Percentiles rank a stretch among this genome's conserved stretches.
These are phyloP conservation scores for Dascyllus trimaculatus DNA, from an alignment of 2,113 vertebrate genomes.

Conservation along the genomic window DNA sequence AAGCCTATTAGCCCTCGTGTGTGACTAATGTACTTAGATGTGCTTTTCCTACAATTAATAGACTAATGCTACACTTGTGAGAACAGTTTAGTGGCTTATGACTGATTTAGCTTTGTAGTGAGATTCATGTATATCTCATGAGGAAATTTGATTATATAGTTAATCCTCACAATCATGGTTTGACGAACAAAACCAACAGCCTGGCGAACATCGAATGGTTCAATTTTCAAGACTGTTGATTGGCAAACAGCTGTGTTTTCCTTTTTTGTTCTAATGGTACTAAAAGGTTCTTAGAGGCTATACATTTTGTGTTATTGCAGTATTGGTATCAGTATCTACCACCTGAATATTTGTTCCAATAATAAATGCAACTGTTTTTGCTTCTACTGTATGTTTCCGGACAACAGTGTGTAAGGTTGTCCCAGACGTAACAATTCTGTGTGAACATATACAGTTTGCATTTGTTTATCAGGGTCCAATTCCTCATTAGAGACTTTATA, in stretches of 20 bases:
- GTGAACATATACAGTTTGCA: background rate
- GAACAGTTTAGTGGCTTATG: conserved; percentile 16
- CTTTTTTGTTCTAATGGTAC: background rate
- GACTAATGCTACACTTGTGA: conserved; percentile 2
- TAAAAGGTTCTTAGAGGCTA: background rate
- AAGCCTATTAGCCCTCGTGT: conserved; percentile 14
- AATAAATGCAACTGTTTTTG: too few species aligned
- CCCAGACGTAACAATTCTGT: too few species aligned
- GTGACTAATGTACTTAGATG: conserved; percentile 39
- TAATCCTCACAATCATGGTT: conserved; percentile 1
- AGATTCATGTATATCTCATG: conserved; percentile 6
- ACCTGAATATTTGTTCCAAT: too few species aligned
- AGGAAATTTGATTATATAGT: conserved; percentile 21
- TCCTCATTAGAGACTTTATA: too few species aligned
- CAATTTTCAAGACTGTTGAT: background rate
- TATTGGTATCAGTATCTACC: too few species aligned
- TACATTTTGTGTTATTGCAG: background rate
- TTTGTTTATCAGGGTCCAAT: background rate
- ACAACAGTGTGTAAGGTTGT: too few species aligned
- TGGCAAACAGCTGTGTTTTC: background rate
- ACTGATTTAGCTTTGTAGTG: conserved; percentile 10
- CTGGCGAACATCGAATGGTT: background rate
- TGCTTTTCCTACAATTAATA: conserved; percentile 32
- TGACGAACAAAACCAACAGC: background rate
- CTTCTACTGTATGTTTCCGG: too few species aligned